Base-by-base conservation (phyloP, 2,888 invertebrate species). In the Rhagonycha lutea region DNA sequence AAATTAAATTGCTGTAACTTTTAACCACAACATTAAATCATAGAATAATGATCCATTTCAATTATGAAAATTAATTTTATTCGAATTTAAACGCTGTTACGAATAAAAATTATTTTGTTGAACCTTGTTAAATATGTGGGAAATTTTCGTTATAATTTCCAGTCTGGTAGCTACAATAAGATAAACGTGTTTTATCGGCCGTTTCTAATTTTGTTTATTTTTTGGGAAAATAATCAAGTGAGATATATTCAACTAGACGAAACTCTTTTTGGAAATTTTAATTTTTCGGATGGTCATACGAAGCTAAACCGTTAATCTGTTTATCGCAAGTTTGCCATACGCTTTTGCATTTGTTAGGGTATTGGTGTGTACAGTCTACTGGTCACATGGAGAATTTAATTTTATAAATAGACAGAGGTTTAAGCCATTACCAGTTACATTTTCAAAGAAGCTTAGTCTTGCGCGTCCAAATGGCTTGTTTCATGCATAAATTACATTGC, bases 251-350 rank as follows among this genome's bases (percentile, higher is more conserved):
- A 4, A 47, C n/a, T 47, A n/a, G 47, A 4, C 8, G 60, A 18
- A 47, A 62, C 29, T 70, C 14, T 18, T 70, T 62, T 70, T 61
- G 12, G 61, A 14, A n/a, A 23, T 24, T 32, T 47, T 26, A 65
- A 29, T 47, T 69, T 68, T 65, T 72, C 61, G 28, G 28, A 26
- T 26, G 32, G 10, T 32, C 69, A 29, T 18, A 65, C 63, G 60
- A 67, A 61, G 67, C 28, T 24, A 61, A 70, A 28, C 65, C 73
- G 74, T 74, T 79, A 78, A 79, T 79, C 77, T 76, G 68, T 79
- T 79, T 79, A 79, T 79, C 79, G 70, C 78, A 12, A 72, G 73
- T 78, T 72, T 77, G 74, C 63, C 79, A 79, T 78, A 74, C 75
- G 74, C 75, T 75, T 75, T 73, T 75, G 76, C 75, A 78, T 75